A percentile compares a stretch with the other conserved stretches of the same genome.
phyloP scores from a whole-genome alignment of 2,888 invertebrate species.

The Lamproptera curius region DNA sequence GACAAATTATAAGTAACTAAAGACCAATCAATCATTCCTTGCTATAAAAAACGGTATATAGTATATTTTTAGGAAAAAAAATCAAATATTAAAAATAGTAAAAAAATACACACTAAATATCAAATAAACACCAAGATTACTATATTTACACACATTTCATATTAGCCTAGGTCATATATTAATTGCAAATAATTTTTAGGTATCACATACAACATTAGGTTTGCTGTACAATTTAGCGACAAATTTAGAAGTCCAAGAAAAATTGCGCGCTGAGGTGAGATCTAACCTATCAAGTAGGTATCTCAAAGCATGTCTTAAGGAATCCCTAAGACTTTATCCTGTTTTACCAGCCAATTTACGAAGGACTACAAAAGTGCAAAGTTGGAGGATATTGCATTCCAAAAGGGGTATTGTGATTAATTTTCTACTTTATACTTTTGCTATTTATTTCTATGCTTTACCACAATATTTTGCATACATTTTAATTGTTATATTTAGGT shows the following conservation, averaged over 20 bases:
- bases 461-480: slow-evolving; percentile 1
- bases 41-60: too few species aligned
- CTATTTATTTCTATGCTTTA: too few species aligned
- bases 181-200: slow-evolving; percentile 55
- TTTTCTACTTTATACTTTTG: neutral
- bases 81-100: too few species aligned
- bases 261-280: slow-evolving; percentile 53
- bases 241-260: slow-evolving; percentile 74
- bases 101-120: too few species aligned
- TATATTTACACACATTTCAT: too few species aligned
- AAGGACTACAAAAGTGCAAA: slow-evolving; percentile 56
- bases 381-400: slow-evolving; percentile 64
- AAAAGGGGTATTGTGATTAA: slow-evolving; percentile 43
- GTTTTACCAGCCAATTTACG: slow-evolving; percentile 57
- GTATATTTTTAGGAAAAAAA: too few species aligned
- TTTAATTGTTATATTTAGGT: slow-evolving; percentile 70
- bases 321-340: slow-evolving; percentile 70
- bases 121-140: too few species aligned
- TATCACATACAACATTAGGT: slow-evolving; percentile 53
- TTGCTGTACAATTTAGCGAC: slow-evolving; percentile 75
- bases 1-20: too few species aligned
- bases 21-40: too few species aligned
- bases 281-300: slow-evolving; percentile 52
- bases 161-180: too few species aligned
- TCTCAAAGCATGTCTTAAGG: slow-evolving; percentile 81